Evolutionary conservation across 2,888 invertebrate genomes (phyloP), one percentile per base, ranked within the genome.

Genomic region (Sarcophaga rosellei): DNA sequence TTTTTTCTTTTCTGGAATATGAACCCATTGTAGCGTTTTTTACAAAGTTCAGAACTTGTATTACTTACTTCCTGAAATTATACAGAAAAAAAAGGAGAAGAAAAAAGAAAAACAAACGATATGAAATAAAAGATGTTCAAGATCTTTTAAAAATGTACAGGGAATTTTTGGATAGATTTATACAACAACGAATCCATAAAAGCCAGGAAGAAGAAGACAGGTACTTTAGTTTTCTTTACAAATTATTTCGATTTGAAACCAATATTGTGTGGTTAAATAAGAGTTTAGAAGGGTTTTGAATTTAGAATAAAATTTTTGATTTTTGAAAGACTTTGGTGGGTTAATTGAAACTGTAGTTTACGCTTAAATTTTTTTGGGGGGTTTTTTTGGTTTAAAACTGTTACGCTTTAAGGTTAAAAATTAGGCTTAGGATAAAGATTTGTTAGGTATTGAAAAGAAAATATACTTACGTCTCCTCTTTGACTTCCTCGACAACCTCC

Each of bases 31-130:
- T 88, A 87, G 88, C 89, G 85, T 79, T 88, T 53, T 35, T 35
- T 35, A 89, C 87, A 88, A 83, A 81, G 86, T 89, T 85, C 88
- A 86, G 88, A 82, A 79, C 76, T 62, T 87, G 65, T 80, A 70
- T 83, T 90, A 93, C 92, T 93, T 93, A 93, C 93, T 93, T 93
- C 92, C 93, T 93, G 93, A 88, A 93, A 93, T 91, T 91, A 53
- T 53, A 53, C 15, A 92, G 78, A 90, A 91, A 91, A 90, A 89
- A 89, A 88, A 91, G 89, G 90, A 87, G 89, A 87, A 90, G 88
- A 88, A 90, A 70, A 90, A 88, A 87, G 87, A 87, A 86, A 82
- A 88, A 84, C 81, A 85, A 85, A 80, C 83, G 76, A 82, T 35
- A 83, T 86, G 81, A 78, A 84, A 84, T 35, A 73, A 45, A 21